A percentile compares a stretch with the other conserved stretches of the same genome.
Conservation (phyloP, 2,888 invertebrate species). For the Agelastica alni region DNA sequence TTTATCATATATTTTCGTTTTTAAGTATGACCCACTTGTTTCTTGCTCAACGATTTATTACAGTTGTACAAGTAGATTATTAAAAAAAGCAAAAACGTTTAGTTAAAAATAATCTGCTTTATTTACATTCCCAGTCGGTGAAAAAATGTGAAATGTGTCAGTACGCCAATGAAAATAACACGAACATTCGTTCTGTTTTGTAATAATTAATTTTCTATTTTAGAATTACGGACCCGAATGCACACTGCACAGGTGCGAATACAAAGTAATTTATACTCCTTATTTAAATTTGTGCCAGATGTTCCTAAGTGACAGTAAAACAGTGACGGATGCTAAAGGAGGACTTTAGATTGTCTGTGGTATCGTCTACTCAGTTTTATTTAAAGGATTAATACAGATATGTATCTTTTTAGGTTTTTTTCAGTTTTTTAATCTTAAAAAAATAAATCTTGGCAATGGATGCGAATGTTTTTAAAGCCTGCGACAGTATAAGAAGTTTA, state of each 20-base stretch:
- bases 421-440: too few relatives aligned
- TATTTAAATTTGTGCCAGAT: constrained; percentile 41
- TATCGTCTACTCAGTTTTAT: background rate
- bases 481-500: too few relatives aligned
- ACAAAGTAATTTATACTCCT: constrained; percentile 30
- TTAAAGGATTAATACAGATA: too few relatives aligned
- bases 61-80: background rate
- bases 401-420: too few relatives aligned
- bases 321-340: constrained; percentile 11
- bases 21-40: too few relatives aligned
- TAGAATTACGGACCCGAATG: constrained; percentile 20
- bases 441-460: too few relatives aligned
- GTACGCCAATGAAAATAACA: constrained; percentile 18
- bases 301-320: constrained; percentile 38
- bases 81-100: background rate
- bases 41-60: background rate
- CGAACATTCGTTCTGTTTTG: constrained; percentile 12
- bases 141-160: constrained; percentile 5
- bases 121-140: constrained; percentile 2
- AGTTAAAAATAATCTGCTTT: constrained; percentile 8
- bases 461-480: too few relatives aligned
- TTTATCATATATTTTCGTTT: too few relatives aligned
- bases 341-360: background rate
- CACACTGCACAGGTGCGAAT: constrained; percentile 29
- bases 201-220: constrained; percentile 28